These are phyloP conservation scores for Tursiops truncatus DNA, from an alignment of 2,113 vertebrate species.

Conservation along the genomic window DNA sequence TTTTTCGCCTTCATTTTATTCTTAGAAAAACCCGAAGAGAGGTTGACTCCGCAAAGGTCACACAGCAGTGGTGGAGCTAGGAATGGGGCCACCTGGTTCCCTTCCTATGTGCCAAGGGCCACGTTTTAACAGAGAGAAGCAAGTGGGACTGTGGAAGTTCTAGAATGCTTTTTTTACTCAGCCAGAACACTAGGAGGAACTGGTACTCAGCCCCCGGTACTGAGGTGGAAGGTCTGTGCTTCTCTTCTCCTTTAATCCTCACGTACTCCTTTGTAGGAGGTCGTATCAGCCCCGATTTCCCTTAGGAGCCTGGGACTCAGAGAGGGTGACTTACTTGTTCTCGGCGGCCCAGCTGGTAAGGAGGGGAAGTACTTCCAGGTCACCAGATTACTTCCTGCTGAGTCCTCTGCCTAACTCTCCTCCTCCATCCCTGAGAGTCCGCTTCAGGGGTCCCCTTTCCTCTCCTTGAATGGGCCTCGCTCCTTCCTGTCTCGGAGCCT, in stretches of 20 bases:
- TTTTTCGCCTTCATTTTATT: constrained; percentile 38
- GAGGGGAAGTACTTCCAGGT: not conserved
- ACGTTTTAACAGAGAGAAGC: not conserved
- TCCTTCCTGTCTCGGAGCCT: not conserved
- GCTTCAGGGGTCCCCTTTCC: not conserved
- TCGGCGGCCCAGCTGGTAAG: not conserved
- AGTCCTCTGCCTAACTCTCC: not conserved
- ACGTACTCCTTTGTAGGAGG: not conserved
- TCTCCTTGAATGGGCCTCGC: not conserved
- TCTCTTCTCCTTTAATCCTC: not conserved
- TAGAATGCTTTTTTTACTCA: not conserved
- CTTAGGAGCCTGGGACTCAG: not conserved
- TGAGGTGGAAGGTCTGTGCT: not conserved
- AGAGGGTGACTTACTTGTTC: not conserved
- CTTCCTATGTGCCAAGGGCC: not conserved
- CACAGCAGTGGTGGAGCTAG: not conserved
- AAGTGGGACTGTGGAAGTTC: not conserved
- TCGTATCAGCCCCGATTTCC: not conserved
- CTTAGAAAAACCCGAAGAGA: constrained; percentile 23
- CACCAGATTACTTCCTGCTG: not conserved
- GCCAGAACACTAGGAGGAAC: not conserved
- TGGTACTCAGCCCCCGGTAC: accelerated
- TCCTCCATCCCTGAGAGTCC: not conserved
- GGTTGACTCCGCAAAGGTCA: constrained; percentile 22
- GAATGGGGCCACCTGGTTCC: not conserved